Evolutionary conservation across 2,888 invertebrate species (phyloP), one percentile per base, ranked within the genome.

Genomic region (Automeris io): DNA sequence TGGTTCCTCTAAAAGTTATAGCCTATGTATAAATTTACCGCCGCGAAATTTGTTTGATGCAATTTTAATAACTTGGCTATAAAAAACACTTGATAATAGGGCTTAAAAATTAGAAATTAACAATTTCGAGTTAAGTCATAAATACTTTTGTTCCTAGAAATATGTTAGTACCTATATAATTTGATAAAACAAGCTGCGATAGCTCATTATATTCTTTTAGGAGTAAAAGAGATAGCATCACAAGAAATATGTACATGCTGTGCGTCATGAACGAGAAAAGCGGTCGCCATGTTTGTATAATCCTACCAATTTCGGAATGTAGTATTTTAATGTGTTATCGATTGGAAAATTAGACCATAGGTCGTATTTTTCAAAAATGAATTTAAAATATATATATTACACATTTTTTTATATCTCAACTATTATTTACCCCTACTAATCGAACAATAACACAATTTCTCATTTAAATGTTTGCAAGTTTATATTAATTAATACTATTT

Each of bases 241-340:
- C 13, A 18, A 33, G 13, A 19, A 38, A 33, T 33, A 12, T 13
- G 31, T 11, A 12, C 13, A 22, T 61, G 60, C 56, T 57, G 51
- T 56, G 49, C 49, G 37, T 37, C 37, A 37, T 23, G 18, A 37
- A 37, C 22, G 11, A 22, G 22, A 46, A 48, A 55, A 48, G 46
- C 45, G 41, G 49, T 50, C 57, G 71, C 79, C 77, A 76, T 79
- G 48, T 68, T 69, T 43, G 46, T 69, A 72, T 70, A 66, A 77
- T 45, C 61, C 74, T 54, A 57, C 72, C 46, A 69, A 72, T 61
- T 72, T 52, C 32, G 53, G 51, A 26, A 64, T 57, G 25, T n/a
- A 16, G 33, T 24, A 33, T 45, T 47, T 46, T 45, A 41, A 49
- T 42, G 40, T 40, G 44, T 45, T 37, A 18, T 19, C 22, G 33